A percentile compares a stretch with the other conserved stretches of the same genome.
These are phyloP conservation scores for Cisticola juncidis DNA, from an alignment of 2,113 vertebrate genomes.

Conservation along the genomic window DNA sequence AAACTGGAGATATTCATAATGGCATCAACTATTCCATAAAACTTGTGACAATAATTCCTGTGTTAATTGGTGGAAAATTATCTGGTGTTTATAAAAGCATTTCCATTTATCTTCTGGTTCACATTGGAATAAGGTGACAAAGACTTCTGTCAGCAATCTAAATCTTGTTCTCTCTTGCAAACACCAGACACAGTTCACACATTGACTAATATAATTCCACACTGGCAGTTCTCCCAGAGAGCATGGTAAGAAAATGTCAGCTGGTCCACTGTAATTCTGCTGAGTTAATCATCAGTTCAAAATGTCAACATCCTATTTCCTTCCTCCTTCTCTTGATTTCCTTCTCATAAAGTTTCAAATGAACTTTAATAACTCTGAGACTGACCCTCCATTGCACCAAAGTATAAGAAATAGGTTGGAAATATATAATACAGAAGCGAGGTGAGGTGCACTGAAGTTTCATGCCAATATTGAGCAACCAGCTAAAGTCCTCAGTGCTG, in stretches of 20 bases:
- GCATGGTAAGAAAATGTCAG: constrained; percentile 26
- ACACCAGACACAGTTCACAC: background rate
- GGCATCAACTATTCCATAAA: background rate
- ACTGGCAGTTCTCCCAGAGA: constrained; percentile 20
- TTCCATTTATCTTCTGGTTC: background rate
- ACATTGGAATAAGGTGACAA: background rate
- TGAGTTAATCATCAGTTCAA: constrained; percentile 29
- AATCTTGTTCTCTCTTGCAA: constrained; percentile 9
- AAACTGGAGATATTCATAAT: background rate
- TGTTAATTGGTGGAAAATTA: background rate
- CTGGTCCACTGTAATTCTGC: background rate
- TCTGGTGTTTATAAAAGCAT: background rate
- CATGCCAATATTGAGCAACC: background rate
- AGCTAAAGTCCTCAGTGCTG: background rate
- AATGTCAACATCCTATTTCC: constrained; percentile 31
- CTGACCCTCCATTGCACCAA: background rate
- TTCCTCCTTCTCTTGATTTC: background rate
- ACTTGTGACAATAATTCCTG: background rate
- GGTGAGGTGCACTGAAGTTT: background rate
- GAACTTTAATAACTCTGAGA: background rate
- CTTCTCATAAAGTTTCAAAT: constrained; percentile 12
- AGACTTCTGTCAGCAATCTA: background rate
- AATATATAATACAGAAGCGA: background rate
- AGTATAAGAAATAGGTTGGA: background rate
- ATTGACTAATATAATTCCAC: constrained; percentile 11